Percentiles rank a stretch among this genome's conserved stretches.
phyloP scores from a whole-genome alignment of 1,140 invertebrate species.

The Bradynema listronoti region DNA sequence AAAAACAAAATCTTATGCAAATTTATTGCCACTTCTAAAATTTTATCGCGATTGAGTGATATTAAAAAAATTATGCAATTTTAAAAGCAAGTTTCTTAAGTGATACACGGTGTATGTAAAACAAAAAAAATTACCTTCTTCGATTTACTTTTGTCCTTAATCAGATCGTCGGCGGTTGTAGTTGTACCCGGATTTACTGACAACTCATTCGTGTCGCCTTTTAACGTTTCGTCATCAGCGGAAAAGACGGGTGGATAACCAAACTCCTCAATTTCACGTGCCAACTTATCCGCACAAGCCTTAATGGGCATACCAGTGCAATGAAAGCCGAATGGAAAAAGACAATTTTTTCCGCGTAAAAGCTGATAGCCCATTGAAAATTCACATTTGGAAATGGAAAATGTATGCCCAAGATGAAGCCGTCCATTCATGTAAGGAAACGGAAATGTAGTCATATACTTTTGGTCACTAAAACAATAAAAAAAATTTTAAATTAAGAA shows the following conservation, averaged over 20 bases:
- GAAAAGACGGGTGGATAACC: slow-evolving; percentile 90
- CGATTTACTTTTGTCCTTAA: slow-evolving; percentile 88
- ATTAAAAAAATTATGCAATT: slow-evolving; percentile 6
- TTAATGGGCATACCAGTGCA: slow-evolving; percentile 77
- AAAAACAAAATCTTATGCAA: too few species aligned
- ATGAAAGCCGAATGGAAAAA: slow-evolving; percentile 98
- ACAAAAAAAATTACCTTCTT: slow-evolving; percentile 72
- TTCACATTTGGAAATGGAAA: slow-evolving; percentile 67
- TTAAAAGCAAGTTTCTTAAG: too few species aligned
- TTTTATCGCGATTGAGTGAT: too few species aligned
- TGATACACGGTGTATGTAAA: too few species aligned
- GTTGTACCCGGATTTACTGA: slow-evolving; percentile 57
- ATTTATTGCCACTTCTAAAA: too few species aligned
- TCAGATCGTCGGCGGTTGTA: slow-evolving; percentile 64
- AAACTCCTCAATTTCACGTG: slow-evolving; percentile 81
- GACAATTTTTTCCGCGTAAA: slow-evolving; percentile 77
- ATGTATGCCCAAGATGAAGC: slow-evolving; percentile 93
- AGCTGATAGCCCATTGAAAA: slow-evolving; percentile 84
- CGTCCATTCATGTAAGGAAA: slow-evolving; percentile 99
- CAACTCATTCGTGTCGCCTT: slow-evolving; percentile 59
- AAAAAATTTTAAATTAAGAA: slow-evolving; percentile 13
- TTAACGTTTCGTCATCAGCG: slow-evolving; percentile 60
- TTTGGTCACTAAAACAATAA: slow-evolving; percentile 58
- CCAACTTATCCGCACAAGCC: slow-evolving; percentile 94
- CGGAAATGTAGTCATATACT: slow-evolving; percentile 89